Conservation (phyloP, 2,888 invertebrate species). For the Fragum sueziense region DNA sequence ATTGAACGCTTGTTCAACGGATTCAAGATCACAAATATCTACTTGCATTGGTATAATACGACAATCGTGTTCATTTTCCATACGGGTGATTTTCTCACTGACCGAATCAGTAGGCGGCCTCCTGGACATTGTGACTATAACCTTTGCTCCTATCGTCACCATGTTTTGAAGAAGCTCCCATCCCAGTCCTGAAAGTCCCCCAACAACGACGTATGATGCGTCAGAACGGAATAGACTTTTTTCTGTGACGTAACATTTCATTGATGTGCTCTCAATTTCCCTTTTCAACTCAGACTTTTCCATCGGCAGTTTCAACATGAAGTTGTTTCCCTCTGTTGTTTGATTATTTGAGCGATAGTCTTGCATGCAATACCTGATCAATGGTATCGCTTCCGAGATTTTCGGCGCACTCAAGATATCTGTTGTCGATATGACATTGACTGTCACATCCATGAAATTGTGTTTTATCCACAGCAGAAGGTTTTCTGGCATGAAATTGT, state of each 20-base stretch:
- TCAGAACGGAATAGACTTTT: constrained; percentile 42
- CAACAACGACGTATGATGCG: constrained; percentile 66
- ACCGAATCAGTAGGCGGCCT: constrained; percentile 29
- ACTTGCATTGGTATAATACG: not conserved
- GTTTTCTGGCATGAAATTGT: not conserved
- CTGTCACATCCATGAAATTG: not conserved
- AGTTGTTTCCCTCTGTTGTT: not conserved
- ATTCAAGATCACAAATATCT: not conserved
- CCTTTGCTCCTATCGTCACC: constrained; percentile 62
- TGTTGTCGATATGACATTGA: not conserved
- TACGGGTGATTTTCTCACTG: not conserved
- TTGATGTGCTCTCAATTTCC: not conserved
- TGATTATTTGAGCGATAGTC: not conserved
- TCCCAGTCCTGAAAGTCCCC: constrained; percentile 71
- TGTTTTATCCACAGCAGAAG: not conserved
- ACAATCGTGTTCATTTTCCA: not conserved
- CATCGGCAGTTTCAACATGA: not conserved
- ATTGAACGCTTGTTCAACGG: not conserved
- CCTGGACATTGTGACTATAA: constrained; percentile 63
- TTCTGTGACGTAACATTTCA: not conserved
- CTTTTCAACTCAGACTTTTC: not conserved
- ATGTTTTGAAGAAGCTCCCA: constrained; percentile 66
- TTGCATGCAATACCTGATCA: not conserved
- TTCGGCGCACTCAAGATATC: not conserved
- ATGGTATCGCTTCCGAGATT: not conserved